Percentiles rank a stretch among this genome's conserved stretches.
These are phyloP conservation scores for Megaceryle maxima DNA, from an alignment of 2,113 vertebrate species.

Conservation along the genomic window DNA sequence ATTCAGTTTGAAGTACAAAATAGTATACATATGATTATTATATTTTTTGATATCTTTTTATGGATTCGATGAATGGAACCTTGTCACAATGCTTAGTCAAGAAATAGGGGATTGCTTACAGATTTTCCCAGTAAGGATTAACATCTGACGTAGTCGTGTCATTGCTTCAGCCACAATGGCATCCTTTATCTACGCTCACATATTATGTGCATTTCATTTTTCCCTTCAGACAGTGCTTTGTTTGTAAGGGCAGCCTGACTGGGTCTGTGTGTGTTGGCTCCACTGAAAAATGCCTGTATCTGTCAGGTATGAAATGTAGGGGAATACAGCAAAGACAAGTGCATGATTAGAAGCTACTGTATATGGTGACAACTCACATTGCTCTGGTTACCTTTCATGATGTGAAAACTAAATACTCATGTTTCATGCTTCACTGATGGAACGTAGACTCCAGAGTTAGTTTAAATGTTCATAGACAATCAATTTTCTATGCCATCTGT, in stretches of 20 bases:
- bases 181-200: background rate
- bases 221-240: background rate
- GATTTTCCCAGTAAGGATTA: slow-evolving; percentile 36
- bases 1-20: background rate
- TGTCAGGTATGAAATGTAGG: background rate
- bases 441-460: background rate
- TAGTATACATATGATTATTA: background rate
- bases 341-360: background rate
- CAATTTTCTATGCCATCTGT: rapidly evolving
- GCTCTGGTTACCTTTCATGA: background rate
- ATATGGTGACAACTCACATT: rapidly evolving
- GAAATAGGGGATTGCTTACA: slow-evolving; percentile 12
- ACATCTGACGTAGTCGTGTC: background rate
- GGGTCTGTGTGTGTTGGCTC: background rate
- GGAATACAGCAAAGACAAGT: background rate
- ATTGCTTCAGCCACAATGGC: background rate
- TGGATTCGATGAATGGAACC: background rate
- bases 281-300: rapidly evolving
- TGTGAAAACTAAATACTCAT: rapidly evolving
- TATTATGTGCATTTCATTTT: background rate
- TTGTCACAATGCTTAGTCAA: background rate
- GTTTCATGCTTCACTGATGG: background rate
- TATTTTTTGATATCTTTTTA: background rate
- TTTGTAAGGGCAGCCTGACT: background rate
- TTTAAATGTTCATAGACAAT: background rate